Evolutionary conservation across 2,888 invertebrate species (phyloP).

Genomic region (Alentia gelatinosa): DNA sequence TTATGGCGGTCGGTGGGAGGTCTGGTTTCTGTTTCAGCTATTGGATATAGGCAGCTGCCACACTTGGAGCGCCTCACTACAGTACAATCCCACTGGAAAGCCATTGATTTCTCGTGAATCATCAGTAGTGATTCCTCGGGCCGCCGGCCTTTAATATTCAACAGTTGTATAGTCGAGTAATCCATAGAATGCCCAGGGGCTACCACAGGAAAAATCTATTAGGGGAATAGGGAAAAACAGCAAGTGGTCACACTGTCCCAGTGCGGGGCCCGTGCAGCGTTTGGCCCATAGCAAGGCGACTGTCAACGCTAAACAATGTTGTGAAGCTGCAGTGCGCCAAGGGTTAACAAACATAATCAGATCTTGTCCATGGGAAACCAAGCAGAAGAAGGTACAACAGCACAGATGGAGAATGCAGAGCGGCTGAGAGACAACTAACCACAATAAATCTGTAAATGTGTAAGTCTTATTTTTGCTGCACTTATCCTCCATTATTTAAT

Average conservation of each 20-base stretch:
- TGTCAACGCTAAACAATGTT: not conserved
- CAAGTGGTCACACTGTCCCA: not conserved
- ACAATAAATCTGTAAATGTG: no score
- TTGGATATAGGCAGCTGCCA: constrained; percentile 10
- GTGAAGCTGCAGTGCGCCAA: not conserved
- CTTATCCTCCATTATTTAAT: no score
- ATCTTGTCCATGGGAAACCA: not conserved
- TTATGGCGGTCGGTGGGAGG: not conserved
- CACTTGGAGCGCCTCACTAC: not conserved
- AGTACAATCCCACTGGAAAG: not conserved
- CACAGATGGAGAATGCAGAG: no score
- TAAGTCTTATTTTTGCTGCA: no score
- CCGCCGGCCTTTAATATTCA: constrained; percentile 16
- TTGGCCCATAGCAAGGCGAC: not conserved
- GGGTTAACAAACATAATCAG: not conserved
- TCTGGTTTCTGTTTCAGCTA: not conserved
- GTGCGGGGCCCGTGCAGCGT: not conserved
- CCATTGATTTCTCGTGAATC: constrained; percentile 2
- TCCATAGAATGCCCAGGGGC: constrained; percentile 4
- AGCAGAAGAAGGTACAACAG: not conserved
- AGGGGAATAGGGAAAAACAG: not conserved
- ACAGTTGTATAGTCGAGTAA: not conserved
- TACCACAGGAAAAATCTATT: not conserved
- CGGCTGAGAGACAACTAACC: no score
- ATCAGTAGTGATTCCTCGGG: not conserved